A percentile compares a stretch with the other conserved stretches of the same genome.
phyloP scores from a whole-genome alignment of 2,797 vertebrate genomes.

The Gallinago nigripennis region DNA sequence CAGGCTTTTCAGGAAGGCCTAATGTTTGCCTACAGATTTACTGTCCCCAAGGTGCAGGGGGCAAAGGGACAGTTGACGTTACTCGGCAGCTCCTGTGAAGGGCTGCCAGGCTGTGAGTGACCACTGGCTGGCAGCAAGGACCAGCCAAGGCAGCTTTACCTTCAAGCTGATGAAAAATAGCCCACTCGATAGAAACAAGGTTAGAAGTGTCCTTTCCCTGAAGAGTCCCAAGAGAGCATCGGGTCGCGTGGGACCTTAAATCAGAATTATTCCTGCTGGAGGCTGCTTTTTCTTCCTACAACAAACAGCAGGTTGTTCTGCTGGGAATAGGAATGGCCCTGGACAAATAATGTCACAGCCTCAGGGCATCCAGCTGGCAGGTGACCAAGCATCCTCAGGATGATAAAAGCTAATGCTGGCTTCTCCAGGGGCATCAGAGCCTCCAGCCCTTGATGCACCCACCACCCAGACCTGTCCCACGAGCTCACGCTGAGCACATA shows the following conservation, averaged over 20 bases:
- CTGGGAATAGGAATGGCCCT: background rate
- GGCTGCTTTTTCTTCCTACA: background rate
- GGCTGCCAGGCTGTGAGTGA: fast-evolving
- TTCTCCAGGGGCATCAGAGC: background rate
- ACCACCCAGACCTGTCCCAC: background rate
- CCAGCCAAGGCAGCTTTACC: background rate
- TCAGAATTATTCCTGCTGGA: background rate
- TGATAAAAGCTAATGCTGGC: background rate
- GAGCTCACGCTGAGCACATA: fast-evolving
- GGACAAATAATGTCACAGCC: background rate
- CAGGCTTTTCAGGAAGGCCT: conserved; percentile 58
- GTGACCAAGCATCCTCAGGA: background rate
- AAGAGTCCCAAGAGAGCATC: background rate
- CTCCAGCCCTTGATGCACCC: background rate
- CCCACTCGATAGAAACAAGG: background rate
- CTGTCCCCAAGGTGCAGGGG: background rate
- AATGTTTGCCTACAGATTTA: conserved; percentile 64
- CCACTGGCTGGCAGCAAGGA: fast-evolving
- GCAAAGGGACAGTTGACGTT: background rate
- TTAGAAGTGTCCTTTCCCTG: background rate
- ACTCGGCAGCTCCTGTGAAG: background rate
- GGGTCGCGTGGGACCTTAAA: background rate
- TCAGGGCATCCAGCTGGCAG: fast-evolving
- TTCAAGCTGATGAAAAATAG: background rate
- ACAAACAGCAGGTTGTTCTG: background rate